These are phyloP conservation scores for Trissolcus japonicus DNA, from an alignment of 2,888 invertebrate genomes.

Conservation along the genomic window DNA sequence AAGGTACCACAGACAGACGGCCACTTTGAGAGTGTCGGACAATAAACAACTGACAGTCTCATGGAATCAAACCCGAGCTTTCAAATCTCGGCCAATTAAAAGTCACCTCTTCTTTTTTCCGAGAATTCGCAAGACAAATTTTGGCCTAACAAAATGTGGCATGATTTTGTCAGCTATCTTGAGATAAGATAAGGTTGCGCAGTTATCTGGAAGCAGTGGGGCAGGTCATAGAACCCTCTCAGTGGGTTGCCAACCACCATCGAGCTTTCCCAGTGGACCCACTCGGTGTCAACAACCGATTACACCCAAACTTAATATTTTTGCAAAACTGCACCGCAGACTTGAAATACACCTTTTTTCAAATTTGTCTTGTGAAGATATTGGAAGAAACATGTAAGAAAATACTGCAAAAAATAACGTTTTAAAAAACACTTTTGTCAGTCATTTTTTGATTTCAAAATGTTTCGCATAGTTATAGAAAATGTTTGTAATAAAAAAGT, in stretches of 20 bases:
- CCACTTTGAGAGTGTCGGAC: background rate
- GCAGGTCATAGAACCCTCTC: slow-evolving; percentile 34
- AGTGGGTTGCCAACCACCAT: slow-evolving; percentile 26
- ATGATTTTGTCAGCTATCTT: background rate
- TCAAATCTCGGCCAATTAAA: background rate
- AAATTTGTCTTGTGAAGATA: no score
- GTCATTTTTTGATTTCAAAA: no score
- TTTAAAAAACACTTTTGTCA: no score
- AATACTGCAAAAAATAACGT: no score
- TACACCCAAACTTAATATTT: background rate
- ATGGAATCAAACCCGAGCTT: background rate
- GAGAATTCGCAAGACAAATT: no score
- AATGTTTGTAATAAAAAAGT: no score
- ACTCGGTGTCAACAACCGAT: slow-evolving; percentile 6
- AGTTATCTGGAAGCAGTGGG: slow-evolving; percentile 5
- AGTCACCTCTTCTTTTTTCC: background rate
- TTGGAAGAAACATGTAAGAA: no score
- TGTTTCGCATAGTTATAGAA: no score
- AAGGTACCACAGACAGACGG: background rate
- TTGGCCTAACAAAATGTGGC: background rate
- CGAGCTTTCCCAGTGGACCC: slow-evolving; percentile 17
- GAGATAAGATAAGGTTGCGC: slow-evolving; percentile 8
- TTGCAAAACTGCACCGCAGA: no score
- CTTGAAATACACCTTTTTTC: no score
- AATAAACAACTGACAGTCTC: background rate